Conservation (phyloP, 2,888 invertebrate genomes). For the Junonia oenone region DNA sequence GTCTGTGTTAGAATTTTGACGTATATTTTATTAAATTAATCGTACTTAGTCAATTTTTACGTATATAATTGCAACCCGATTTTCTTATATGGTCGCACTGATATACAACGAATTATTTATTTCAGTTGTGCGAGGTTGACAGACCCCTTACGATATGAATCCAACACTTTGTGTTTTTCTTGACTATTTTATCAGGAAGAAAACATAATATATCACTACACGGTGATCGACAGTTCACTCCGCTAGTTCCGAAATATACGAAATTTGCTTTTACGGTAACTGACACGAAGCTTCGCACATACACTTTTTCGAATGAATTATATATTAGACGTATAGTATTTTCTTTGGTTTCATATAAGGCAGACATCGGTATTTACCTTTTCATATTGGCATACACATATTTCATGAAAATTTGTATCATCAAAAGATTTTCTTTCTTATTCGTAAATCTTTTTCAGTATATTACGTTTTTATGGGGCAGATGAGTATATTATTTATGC, state of each 20-base stretch:
- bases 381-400: neutral
- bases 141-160: neutral
- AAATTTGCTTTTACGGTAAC: neutral
- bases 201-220: neutral
- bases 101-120: too few relatives aligned
- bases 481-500: neutral
- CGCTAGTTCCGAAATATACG: neutral
- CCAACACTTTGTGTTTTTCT: neutral
- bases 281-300: neutral
- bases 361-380: neutral
- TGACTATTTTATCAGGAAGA: neutral
- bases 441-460: too few relatives aligned
- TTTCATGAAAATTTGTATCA: neutral
- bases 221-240: neutral
- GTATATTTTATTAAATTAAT: too few relatives aligned
- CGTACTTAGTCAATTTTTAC: too few relatives aligned
- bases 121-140: too few relatives aligned
- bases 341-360: neutral
- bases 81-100: too few relatives aligned
- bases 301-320: neutral
- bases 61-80: too few relatives aligned
- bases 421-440: neutral
- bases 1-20: too few relatives aligned
- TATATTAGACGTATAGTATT: too few relatives aligned
- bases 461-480: too few relatives aligned